Base-by-base conservation (phyloP, 2,113 vertebrate species). In the Corydoras sp. region DNA sequence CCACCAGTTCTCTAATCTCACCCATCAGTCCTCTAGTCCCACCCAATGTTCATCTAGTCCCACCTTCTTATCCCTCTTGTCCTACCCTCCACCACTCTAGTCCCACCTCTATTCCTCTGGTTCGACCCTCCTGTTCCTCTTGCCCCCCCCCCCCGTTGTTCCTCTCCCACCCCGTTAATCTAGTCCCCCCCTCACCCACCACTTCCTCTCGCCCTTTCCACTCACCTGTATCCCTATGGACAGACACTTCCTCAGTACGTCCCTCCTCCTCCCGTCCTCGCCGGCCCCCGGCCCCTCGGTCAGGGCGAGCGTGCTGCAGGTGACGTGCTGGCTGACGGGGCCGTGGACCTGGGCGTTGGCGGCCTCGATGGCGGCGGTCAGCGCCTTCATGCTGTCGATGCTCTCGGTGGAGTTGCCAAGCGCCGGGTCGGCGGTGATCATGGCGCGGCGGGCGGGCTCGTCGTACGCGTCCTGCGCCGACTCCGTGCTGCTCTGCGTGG, bases 401-500 rank as follows among this genome's bases (percentile, higher is more conserved):
- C 97, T 99, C 84, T 99, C 97, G 0, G 96, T 98, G 80, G 97
- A 99, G 88, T 99, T 98, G 88, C 95, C 97, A 74, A 99, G 92
- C 71, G 93, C 94, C 50, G 96, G 97, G 75, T 97, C 94, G 80
- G 63, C 64, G 0, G 75, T 30, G n/a, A 53, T 53, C 18, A 76
- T 48, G 14, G 75, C 58, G 51, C 64, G 62, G 59, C 62, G 68
- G 12, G 75, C 35, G 30, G 58, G 66, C 94, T 94, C 35, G 96
- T 93, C 95, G 85, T 99, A 98, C 3, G 96, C 96, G 71, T 99
- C 97, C 78, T 99, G 96, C 67, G 96, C 96, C 15, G 96, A 99
- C 84, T 99, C 96, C n/a, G 96, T 99, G 91, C 96, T 99, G 91
- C 96, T 99, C 92, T 99, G 96, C 32, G 96, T 93, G 60, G 96